Conservation (phyloP, 2,113 vertebrate genomes). For the Hiodon tergisus region DNA sequence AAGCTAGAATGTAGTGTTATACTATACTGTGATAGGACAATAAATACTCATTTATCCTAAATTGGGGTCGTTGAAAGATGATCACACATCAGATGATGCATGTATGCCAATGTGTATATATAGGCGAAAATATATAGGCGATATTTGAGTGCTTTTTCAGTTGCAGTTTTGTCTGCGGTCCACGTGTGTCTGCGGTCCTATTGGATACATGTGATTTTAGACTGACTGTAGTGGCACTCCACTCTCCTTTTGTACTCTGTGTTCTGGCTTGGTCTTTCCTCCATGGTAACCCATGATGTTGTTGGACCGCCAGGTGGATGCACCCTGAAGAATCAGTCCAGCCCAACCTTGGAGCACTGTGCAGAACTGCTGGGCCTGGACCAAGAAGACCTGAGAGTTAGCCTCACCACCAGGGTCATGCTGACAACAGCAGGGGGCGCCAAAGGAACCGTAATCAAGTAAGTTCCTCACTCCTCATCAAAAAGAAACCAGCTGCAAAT, state of each 20-base stretch:
- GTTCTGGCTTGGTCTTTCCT: neutral
- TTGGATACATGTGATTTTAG: too few species aligned
- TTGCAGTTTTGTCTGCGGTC: too few species aligned
- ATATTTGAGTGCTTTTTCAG: too few species aligned
- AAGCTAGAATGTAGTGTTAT: too few species aligned
- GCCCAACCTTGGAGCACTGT: slow-evolving; percentile 75
- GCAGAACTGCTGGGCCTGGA: slow-evolving; percentile 87
- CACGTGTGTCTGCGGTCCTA: neutral
- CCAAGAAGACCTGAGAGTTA: slow-evolving; percentile 82
- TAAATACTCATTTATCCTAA: neutral
- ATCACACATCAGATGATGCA: slow-evolving; percentile 19
- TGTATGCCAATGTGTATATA: too few species aligned
- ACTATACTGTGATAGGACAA: neutral
- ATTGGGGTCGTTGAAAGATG: neutral
- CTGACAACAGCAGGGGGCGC: slow-evolving; percentile 95
- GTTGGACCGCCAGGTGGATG: slow-evolving; percentile 75
- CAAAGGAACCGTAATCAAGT: slow-evolving; percentile 99
- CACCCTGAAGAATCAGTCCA: slow-evolving; percentile 74
- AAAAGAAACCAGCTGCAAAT: too few species aligned
- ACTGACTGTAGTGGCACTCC: neutral
- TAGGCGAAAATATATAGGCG: slow-evolving; percentile 16
- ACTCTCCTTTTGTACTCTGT: neutral
- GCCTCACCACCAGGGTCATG: slow-evolving; percentile 93
- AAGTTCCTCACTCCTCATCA: slow-evolving; percentile 44
- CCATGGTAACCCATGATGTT: neutral